Evolutionary conservation across 1,140 invertebrate genomes (phyloP), one percentile per base, ranked within the genome.

Genomic region (Aphis gossypii): DNA sequence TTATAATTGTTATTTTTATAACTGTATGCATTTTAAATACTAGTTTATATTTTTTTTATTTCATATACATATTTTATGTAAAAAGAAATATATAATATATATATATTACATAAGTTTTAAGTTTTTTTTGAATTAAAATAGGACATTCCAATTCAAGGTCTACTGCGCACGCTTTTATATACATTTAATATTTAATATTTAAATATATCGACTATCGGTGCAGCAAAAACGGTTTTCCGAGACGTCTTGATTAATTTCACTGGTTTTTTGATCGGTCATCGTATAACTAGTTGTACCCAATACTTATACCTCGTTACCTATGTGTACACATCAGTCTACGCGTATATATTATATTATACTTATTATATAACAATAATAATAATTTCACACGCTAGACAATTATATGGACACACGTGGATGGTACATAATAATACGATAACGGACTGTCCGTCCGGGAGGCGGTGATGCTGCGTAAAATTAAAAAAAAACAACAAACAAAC

Each of bases 381-480:
- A 76, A 76, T n/a, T 76, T 76, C 60, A 76, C 60, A 76, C 60
- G 60, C 30, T 76, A 86, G 25, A 86, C 84, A 30, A 88, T 88
- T 48, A 88, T 41, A 46, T 11, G 44, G 30, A 87, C 84, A 46
- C 84, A 30, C 21, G 44, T 14, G 44, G 41, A 87, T n/a, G 38
- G 23, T 38, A 38, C 38, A 68, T n/a, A 38, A 87, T 21, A 30
- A 46, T 87, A 44, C 23, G 41, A 88, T 88, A 51, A 51, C 86
- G 86, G 86, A 88, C n/a, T 25, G 46, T 35, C 46, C 30, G 30
- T 88, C 86, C 86, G 86, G 46, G 30, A 88, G 86, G 86, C 86
- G n/a, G 86, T 88, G 86, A 88, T 51, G 86, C 48, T 48, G 86
- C 86, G 46, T 21, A 88, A 88, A 88, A 51, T 84, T 87, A 48